Evolutionary conservation across 2,888 invertebrate genomes (phyloP).

Genomic region (Chydorus sphaericus): DNA sequence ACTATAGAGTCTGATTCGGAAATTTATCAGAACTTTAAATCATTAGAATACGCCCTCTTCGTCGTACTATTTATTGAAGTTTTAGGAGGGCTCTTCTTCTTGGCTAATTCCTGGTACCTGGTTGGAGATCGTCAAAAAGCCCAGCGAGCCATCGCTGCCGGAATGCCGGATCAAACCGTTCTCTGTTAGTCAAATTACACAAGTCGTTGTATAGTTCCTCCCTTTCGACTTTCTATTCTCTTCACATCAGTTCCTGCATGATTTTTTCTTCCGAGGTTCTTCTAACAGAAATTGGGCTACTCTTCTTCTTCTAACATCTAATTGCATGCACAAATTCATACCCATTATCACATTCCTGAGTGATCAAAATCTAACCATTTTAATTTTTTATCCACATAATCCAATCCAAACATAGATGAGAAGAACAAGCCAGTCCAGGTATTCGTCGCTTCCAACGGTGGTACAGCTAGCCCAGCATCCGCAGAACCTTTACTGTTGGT

Average conservation of each 20-base stretch:
- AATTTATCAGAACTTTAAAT: constrained; percentile 20
- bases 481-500: background rate
- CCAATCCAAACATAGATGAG: background rate
- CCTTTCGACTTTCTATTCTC: background rate
- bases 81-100: constrained; percentile 32
- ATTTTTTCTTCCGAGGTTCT: no score
- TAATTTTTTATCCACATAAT: background rate
- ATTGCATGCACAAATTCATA: background rate
- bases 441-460: background rate
- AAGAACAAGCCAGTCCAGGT: background rate
- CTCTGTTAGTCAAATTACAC: background rate
- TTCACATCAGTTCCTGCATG: background rate
- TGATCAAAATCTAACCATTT: background rate
- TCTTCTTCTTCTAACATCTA: background rate
- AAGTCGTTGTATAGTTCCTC: background rate
- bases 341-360: no score
- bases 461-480: background rate
- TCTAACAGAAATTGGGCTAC: no score
- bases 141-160: background rate
- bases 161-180: background rate
- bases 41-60: constrained; percentile 34
- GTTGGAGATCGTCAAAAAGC: background rate
- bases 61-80: constrained; percentile 33
- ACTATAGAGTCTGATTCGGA: background rate
- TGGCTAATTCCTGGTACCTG: constrained; percentile 29